Evolutionary conservation across 2,888 invertebrate genomes (phyloP).

Genomic region (Capitulum mitella): DNA sequence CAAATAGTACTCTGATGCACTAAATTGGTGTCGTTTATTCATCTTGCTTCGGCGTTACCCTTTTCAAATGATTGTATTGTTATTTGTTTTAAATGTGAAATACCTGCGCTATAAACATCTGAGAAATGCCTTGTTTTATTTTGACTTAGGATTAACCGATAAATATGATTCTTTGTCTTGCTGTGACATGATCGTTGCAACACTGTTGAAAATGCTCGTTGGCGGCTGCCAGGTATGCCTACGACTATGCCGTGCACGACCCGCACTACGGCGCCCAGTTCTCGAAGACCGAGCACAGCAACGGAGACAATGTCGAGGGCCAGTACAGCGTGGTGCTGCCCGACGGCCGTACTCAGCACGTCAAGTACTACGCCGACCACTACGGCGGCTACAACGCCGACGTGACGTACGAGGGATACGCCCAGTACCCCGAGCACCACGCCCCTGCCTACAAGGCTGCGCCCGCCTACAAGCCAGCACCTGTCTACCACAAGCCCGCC

Average conservation of each 20-base stretch:
- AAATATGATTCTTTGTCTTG: too few species aligned
- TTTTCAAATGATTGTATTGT: too few species aligned
- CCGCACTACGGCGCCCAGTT: constrained; percentile 7
- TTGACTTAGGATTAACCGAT: too few species aligned
- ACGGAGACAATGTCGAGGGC: constrained; percentile 30
- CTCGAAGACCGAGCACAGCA: neutral
- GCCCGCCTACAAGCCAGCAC: constrained; percentile 28
- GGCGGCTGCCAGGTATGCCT: neutral
- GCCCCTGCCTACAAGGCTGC: constrained; percentile 27
- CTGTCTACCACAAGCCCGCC: constrained; percentile 20
- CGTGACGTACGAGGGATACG: constrained; percentile 11
- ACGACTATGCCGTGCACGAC: neutral
- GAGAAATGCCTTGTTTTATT: too few species aligned
- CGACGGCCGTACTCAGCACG: constrained; percentile 34
- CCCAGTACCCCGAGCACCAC: constrained; percentile 21
- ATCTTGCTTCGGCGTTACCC: too few species aligned
- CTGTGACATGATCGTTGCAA: too few species aligned
- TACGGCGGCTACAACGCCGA: constrained; percentile 22
- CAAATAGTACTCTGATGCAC: too few species aligned
- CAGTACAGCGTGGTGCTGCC: constrained; percentile 33
- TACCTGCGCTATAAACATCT: too few species aligned
- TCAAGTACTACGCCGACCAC: constrained; percentile 13
- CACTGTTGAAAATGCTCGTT: too few species aligned
- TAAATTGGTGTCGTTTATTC: too few species aligned
- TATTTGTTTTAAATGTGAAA: too few species aligned